Evolutionary conservation across 1,140 invertebrate species (phyloP), one percentile per base, ranked within the genome.

Genomic region (Drosophila santomea): DNA sequence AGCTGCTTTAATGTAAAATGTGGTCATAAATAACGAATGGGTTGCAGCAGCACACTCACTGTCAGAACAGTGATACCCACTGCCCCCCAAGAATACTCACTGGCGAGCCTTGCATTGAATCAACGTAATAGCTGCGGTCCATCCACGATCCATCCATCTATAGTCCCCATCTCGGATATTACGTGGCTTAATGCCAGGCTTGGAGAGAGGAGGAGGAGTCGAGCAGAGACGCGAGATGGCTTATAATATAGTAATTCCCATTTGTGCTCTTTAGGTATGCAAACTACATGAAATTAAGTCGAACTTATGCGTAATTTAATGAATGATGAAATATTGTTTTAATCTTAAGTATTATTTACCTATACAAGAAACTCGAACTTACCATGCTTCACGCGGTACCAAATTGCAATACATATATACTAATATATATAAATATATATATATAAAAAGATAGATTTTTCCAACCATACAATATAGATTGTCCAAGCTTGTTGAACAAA

Each of bases 171-270:
- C 43, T 45, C 17, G 45, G 52, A 75, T 86, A 91, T 90, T 90
- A 90, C 88, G 77, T 72, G 79, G 66, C 88, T 90, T 90, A 90
- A 90, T 90, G 88, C 82, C 76, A 76, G 85, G 88, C 88, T 90
- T 61, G 3, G 35, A 36, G 55, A 69, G 74, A 63, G 50, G 61
- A 63, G 20, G 74, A 63, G 55, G 61, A 63, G 25, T 41, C 48
- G 28, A 28, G 23, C 1, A 11, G 45, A 66, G 35, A 35, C 17
- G 45, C 14, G 45, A 51, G 8, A 79, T 62, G 47, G 45, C 51
- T 58, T 76, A 64, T 68, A 56, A 56, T 63, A 32, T 73, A 77
- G 67, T 80, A 69, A 84, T 51, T 72, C 56, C 78, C 72, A 78
- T 36, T 84, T 78, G 80, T 89, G 85, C 85, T 89, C 73, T 89